Percentiles rank a stretch among this genome's conserved stretches.
Conservation (phyloP, 64 coral and sea anemone genomes). For the Montipora sp. region DNA sequence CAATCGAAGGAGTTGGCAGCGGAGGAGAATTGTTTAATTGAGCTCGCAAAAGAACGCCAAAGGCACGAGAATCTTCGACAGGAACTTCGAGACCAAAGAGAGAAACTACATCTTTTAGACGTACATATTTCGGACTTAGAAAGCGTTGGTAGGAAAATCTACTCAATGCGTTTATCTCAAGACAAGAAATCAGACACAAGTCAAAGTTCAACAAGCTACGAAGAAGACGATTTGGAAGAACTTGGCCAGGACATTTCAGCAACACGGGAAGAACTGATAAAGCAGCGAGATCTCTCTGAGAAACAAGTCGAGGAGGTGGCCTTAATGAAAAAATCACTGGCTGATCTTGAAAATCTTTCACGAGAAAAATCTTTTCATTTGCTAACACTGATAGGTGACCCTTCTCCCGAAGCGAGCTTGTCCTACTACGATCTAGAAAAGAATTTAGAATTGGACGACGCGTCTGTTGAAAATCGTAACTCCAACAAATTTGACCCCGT, state of each 20-base stretch:
- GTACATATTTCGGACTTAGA: constrained; percentile 74
- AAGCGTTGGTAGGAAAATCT: constrained; percentile 64
- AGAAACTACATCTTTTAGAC: constrained; percentile 56
- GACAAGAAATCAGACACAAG: constrained; percentile 25
- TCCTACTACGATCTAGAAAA: constrained; percentile 72
- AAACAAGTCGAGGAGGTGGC: constrained; percentile 54
- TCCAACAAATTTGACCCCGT: background rate
- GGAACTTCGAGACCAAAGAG: constrained; percentile 48
- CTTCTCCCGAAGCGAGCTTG: background rate
- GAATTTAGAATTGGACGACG: constrained; percentile 48
- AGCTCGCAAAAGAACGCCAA: constrained; percentile 35
- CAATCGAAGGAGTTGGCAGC: constrained; percentile 71
- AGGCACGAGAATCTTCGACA: constrained; percentile 31
- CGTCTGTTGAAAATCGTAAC: background rate
- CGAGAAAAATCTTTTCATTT: constrained; percentile 22
- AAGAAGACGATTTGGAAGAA: constrained; percentile 20
- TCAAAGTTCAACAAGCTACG: background rate
- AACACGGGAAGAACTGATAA: constrained; percentile 42
- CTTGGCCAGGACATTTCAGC: constrained; percentile 43
- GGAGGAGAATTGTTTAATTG: constrained; percentile 25
- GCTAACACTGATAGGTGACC: constrained; percentile 3
- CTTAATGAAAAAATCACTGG: constrained; percentile 37
- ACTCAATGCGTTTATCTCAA: constrained; percentile 50
- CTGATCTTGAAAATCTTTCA: constrained; percentile 41
- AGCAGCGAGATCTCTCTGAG: constrained; percentile 58